A percentile compares a stretch with the other conserved stretches of the same genome.
Evolutionary conservation across 2,113 vertebrate species (phyloP).

Genomic region (Lophius piscatorius): DNA sequence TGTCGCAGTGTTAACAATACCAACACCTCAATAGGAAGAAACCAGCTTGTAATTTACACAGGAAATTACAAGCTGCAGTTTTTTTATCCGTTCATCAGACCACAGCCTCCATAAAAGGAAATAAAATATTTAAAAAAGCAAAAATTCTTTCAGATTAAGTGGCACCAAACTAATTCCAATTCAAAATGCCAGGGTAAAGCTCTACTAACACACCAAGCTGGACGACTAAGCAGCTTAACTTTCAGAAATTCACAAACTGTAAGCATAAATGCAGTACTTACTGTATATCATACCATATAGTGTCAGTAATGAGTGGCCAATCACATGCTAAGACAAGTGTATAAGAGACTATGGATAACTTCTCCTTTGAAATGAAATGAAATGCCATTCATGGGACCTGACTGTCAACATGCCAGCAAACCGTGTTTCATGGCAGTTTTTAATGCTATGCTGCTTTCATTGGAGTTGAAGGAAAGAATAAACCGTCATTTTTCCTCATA

Average conservation of each 20-base stretch:
- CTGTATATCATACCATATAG: too few relatives aligned
- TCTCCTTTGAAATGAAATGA: conserved; percentile 57
- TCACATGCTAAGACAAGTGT: conserved; percentile 31
- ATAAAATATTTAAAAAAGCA: not conserved
- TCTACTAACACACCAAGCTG: conserved; percentile 41
- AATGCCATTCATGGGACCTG: conserved; percentile 31
- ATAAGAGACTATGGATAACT: conserved; percentile 56
- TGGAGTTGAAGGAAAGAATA: not conserved
- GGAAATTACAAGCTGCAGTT: conserved; percentile 16
- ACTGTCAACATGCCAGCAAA: conserved; percentile 15
- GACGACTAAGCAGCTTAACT: conserved; percentile 22
- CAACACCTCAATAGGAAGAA: conserved; percentile 32
- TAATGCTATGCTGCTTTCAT: not conserved
- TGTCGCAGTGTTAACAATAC: conserved; percentile 21
- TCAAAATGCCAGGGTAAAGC: conserved; percentile 1
- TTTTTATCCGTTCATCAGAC: conserved; percentile 26
- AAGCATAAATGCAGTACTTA: not conserved
- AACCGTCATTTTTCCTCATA: too few relatives aligned
- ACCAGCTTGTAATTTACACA: conserved; percentile 10
- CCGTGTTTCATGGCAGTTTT: conserved; percentile 5
- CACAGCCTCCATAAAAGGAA: not conserved
- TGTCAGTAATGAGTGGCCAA: too few relatives aligned
- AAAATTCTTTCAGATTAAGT: not conserved
- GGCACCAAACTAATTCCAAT: not conserved
- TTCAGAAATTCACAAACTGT: conserved; percentile 13